These are phyloP conservation scores for Ceratitis capitata DNA, from an alignment of 1,140 invertebrate species.

Conservation along the genomic window DNA sequence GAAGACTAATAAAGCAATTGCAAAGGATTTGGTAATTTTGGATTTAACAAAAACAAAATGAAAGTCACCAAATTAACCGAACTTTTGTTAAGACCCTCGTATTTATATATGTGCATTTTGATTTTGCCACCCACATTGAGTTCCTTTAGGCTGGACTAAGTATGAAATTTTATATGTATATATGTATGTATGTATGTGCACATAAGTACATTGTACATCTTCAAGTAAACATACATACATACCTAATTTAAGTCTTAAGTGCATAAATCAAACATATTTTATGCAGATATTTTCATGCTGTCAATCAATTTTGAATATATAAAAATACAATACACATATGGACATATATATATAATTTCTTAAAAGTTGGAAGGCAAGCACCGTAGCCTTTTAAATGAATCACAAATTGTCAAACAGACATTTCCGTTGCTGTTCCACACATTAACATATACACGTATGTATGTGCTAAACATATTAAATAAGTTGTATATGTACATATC, in stretches of 20 bases:
- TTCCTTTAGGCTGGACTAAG: too few species aligned
- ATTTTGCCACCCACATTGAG: too few species aligned
- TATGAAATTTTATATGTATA: neutral
- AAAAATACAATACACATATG: too few species aligned
- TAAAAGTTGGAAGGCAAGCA: neutral
- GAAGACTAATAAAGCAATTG: too few species aligned
- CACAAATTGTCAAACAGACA: constrained; percentile 37
- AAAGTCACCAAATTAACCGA: too few species aligned
- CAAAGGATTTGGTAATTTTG: too few species aligned
- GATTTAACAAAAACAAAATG: too few species aligned
- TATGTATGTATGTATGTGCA: neutral
- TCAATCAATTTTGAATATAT: constrained; percentile 17
- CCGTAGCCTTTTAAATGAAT: neutral
- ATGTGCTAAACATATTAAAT: constrained; percentile 1
- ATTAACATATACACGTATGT: too few species aligned
- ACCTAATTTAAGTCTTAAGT: neutral
- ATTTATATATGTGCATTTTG: too few species aligned
- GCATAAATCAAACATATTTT: neutral
- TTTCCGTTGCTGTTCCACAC: constrained; percentile 21
- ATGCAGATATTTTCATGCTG: neutral
- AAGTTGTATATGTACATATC: neutral
- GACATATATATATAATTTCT: too few species aligned
- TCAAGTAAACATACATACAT: neutral
- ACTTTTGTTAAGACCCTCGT: too few species aligned
- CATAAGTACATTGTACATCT: too few species aligned